Percentiles rank a stretch among this genome's conserved stretches.
phyloP scores from a whole-genome alignment of 2,113 vertebrate genomes.

The Microcebus murinus region DNA sequence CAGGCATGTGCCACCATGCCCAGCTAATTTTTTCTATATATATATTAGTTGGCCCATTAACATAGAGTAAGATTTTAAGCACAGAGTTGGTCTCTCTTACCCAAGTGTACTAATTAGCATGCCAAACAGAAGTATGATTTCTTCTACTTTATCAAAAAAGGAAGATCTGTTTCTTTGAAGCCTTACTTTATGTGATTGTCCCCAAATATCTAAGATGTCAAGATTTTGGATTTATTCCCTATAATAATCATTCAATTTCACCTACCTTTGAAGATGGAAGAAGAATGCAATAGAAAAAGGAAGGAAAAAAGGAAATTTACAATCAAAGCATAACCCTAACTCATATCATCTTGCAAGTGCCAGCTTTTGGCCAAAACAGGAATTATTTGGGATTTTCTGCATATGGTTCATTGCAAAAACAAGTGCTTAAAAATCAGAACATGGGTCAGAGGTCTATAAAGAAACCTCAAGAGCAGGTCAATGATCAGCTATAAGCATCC shows the following conservation, averaged over 20 bases:
- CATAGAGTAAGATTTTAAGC: not conserved
- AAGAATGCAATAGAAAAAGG: not conserved
- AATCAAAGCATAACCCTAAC: not conserved
- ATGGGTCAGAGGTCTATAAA: not conserved
- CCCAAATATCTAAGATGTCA: not conserved
- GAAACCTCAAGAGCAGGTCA: not conserved
- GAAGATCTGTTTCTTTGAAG: not conserved
- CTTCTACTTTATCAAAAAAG: not conserved
- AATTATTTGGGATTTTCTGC: accelerated
- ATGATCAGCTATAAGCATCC: not conserved
- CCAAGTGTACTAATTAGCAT: not conserved
- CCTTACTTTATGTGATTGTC: not conserved
- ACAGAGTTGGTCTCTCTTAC: not conserved
- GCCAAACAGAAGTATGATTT: not conserved
- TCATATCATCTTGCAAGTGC: not conserved
- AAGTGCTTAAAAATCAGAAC: not conserved
- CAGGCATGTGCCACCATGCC: no score
- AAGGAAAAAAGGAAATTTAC: not conserved
- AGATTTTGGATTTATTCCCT: not conserved
- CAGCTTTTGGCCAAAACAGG: not conserved
- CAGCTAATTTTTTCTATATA: no score
- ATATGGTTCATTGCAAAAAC: not conserved
- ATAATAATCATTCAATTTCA: not conserved
- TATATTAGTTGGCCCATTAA: no score
- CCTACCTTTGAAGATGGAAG: not conserved